These are phyloP conservation scores for Drosophila persimilis DNA, from an alignment of 1,140 invertebrate species.

Conservation along the genomic window DNA sequence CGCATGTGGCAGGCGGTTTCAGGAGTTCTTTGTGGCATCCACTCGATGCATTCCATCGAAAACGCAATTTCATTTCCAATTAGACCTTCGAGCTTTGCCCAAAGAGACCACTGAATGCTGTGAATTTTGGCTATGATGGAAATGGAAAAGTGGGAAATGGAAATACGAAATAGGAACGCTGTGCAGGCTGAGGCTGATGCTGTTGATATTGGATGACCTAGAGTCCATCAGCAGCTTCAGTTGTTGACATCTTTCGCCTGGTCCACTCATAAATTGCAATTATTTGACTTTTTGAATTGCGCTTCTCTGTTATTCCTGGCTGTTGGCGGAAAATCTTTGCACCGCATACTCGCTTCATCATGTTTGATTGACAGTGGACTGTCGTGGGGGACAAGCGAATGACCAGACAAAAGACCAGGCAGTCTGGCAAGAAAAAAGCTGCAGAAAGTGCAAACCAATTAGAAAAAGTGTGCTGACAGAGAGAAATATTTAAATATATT, in stretches of 20 bases:
- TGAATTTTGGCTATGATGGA: too few species aligned
- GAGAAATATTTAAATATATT: background rate
- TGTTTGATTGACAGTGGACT: slow-evolving; percentile 57
- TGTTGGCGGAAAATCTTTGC: slow-evolving; percentile 41
- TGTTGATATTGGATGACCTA: slow-evolving; percentile 39
- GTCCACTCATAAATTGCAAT: slow-evolving; percentile 41
- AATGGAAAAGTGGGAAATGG: too few species aligned
- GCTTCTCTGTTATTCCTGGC: slow-evolving; percentile 23
- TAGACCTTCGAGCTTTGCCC: too few species aligned
- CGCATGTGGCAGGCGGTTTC: slow-evolving; percentile 31
- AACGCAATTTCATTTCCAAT: slow-evolving; percentile 9
- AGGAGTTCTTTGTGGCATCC: slow-evolving; percentile 3
- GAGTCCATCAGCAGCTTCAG: slow-evolving; percentile 46
- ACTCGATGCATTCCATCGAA: slow-evolving; percentile 15
- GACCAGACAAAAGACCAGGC: slow-evolving; percentile 31
- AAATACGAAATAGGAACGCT: too few species aligned
- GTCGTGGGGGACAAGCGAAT: slow-evolving; percentile 27
- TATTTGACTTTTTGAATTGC: slow-evolving; percentile 6
- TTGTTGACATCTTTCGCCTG: slow-evolving; percentile 46
- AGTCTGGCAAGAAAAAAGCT: slow-evolving; percentile 24
- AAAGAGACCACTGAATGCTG: too few species aligned
- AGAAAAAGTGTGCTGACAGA: slow-evolving; percentile 20
- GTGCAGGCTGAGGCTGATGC: background rate
- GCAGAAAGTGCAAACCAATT: slow-evolving; percentile 36
- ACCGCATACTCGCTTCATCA: slow-evolving; percentile 66